These are phyloP conservation scores for Archips crataeganus DNA, from an alignment of 2,888 invertebrate species.

Conservation along the genomic window DNA sequence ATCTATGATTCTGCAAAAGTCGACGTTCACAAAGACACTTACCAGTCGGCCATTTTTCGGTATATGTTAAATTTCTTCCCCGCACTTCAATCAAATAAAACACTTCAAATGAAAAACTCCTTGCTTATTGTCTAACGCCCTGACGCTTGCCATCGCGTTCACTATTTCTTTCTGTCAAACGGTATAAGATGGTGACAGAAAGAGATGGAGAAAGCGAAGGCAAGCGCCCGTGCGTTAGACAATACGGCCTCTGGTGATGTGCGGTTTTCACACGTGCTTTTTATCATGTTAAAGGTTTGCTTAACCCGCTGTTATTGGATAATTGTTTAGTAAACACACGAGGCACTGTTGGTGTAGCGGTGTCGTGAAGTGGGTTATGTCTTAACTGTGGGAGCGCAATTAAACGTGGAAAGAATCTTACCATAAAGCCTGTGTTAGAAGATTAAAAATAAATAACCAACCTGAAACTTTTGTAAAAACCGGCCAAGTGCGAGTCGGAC, in stretches of 20 bases:
- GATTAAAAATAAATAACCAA: too few species aligned
- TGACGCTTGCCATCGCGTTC: too few species aligned
- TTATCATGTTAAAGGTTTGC: conserved; percentile 16
- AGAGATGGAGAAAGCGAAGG: too few species aligned
- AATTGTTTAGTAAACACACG: conserved; percentile 33
- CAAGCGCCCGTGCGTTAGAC: too few species aligned
- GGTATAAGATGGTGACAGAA: too few species aligned
- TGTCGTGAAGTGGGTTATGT: conserved; percentile 1
- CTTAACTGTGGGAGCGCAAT: conserved; percentile 31
- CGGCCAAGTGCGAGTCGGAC: too few species aligned
- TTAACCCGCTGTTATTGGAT: conserved; percentile 27
- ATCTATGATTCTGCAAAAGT: not conserved
- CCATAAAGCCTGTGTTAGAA: not conserved
- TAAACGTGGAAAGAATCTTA: conserved; percentile 9
- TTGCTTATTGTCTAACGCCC: not conserved
- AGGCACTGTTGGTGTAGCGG: conserved; percentile 31
- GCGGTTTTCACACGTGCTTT: conserved; percentile 2
- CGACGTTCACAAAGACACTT: not conserved
- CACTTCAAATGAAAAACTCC: not conserved
- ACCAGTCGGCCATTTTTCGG: too few species aligned
- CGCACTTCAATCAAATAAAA: not conserved
- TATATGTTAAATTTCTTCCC: too few species aligned
- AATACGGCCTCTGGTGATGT: not conserved
- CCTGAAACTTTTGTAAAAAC: too few species aligned
- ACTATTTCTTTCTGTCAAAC: too few species aligned